Evolutionary conservation across 1,140 invertebrate genomes (phyloP).

Genomic region (Fragariocoptes setiger): DNA sequence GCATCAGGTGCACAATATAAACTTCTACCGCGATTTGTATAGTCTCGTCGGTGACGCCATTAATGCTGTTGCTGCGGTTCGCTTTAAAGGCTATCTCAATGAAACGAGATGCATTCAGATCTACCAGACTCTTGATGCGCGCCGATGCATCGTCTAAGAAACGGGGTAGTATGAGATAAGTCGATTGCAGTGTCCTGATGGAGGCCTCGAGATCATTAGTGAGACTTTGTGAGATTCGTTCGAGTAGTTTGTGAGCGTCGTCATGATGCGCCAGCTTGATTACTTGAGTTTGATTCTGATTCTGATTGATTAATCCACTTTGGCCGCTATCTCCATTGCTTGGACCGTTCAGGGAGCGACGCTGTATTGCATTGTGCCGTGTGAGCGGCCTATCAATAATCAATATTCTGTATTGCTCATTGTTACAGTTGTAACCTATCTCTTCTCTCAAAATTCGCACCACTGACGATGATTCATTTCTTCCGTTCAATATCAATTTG

Average conservation of each 20-base stretch:
- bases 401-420: not conserved
- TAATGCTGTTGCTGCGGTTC: not conserved
- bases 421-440: not conserved
- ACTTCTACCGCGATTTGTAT: not conserved
- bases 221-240: not conserved
- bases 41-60: not conserved
- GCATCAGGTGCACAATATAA: not conserved
- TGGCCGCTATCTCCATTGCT: not conserved
- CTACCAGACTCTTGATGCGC: not conserved
- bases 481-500: not conserved
- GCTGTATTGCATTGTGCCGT: no score
- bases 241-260: not conserved
- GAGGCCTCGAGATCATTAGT: not conserved
- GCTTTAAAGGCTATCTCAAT: not conserved
- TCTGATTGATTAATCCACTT: not conserved
- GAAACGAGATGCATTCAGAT: not conserved
- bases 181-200: not conserved
- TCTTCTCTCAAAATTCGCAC: not conserved
- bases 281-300: not conserved
- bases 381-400: not conserved
- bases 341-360: no score
- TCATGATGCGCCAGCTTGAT: not conserved
- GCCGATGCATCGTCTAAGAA: not conserved
- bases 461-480: not conserved
- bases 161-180: not conserved